Base-by-base conservation (phyloP, 2,113 vertebrate species). In the Corythaeola cristata region DNA sequence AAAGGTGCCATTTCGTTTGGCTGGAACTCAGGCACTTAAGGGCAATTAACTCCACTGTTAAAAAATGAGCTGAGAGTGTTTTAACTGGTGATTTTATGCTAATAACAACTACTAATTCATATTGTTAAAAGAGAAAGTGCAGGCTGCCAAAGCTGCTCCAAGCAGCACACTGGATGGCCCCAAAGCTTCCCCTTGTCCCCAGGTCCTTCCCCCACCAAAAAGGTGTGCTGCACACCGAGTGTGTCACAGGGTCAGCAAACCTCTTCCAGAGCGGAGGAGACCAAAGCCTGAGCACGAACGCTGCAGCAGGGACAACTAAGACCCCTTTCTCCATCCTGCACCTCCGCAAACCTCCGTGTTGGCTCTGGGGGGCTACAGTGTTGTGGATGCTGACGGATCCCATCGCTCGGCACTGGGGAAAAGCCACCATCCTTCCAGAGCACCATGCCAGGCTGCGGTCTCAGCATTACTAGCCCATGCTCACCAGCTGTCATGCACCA, bases 11-110 rank as follows among this genome's bases (percentile, higher is more conserved):
- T 97, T 98, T 96, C 97, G 85, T 94, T 96, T 94, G 64, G 37
- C 74, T 96, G 85, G 26, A 94, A 75, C 92, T 97, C 72, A 60
- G 89, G 95, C 96, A 98, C 90, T 98, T 98, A 97, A 93, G 93
- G 91, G 97, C 97, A 98, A 97, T 98, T 97, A 97, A 84, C 82
- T 96, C 90, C 80, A 95, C 97, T 97, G 93, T 97, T 97, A 96
- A 97, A 97, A 97, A 97, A 97, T 85, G 97, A 97, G 88, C 90
- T 89, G 95, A 87, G 95, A 96, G 96, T 96, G 95, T 97, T 97
- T 97, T 95, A 95, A 96, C 92, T 96, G 93, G 80, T 94, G 91
- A 97, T 97, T 98, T 98, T 97, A 96, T 93, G 93, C 95, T 97
- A 92, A 96, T 94, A 91, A 72, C 73, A 98, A 91, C 81, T 78